phyloP scores from a whole-genome alignment of 2,888 invertebrate species.

The Stegana nigrithorax region DNA sequence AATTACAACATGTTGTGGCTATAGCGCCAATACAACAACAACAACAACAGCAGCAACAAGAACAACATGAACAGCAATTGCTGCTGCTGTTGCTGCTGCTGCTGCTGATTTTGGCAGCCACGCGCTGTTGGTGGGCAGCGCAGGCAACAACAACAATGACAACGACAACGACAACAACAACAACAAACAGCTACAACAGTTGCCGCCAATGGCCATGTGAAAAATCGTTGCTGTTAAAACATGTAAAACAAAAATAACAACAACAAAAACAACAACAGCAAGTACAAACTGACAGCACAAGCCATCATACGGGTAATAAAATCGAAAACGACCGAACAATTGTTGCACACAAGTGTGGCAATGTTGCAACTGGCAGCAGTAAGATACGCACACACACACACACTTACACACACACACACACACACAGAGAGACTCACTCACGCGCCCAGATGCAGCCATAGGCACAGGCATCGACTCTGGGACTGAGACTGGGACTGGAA shows the following conservation, averaged over 20 bases:
- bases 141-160: neutral
- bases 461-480: too few relatives aligned
- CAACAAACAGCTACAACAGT: slow-evolving; percentile 18
- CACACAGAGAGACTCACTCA: too few relatives aligned
- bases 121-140: slow-evolving; percentile 8
- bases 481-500: too few relatives aligned
- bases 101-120: slow-evolving; percentile 12
- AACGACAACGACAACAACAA: neutral
- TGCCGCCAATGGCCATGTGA: slow-evolving; percentile 3
- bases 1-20: slow-evolving; percentile 45
- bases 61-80: slow-evolving; percentile 18
- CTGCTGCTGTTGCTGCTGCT: slow-evolving; percentile 4
- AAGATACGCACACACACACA: neutral
- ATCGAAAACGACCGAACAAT: slow-evolving; percentile 14
- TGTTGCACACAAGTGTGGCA: slow-evolving; percentile 9
- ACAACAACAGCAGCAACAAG: slow-evolving; percentile 20
- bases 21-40: slow-evolving; percentile 12
- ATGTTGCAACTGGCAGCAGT: neutral
- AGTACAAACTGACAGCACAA: slow-evolving; percentile 2
- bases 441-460: too few relatives aligned
- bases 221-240: neutral
- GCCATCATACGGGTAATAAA: slow-evolving; percentile 3
- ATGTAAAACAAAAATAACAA: neutral
- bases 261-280: neutral
- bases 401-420: slow-evolving; percentile 1